These are phyloP conservation scores for Tetranychus piercei DNA, from an alignment of 2,888 invertebrate species.

Conservation along the genomic window DNA sequence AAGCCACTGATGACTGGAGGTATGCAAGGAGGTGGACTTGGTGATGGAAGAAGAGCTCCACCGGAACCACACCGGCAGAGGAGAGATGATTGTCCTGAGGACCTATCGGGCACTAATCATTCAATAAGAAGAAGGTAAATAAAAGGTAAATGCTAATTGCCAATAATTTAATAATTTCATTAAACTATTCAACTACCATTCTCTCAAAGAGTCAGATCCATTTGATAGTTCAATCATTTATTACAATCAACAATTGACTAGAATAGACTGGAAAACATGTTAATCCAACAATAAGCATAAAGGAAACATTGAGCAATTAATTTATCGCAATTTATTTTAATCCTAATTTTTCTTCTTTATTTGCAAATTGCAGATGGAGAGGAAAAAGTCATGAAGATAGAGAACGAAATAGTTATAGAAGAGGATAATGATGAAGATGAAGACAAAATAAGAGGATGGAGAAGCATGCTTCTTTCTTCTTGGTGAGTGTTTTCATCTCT, in stretches of 20 bases:
- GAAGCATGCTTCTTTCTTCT: background rate
- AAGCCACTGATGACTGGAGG: background rate
- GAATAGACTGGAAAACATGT: too few species aligned
- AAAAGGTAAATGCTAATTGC: background rate
- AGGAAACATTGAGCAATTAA: too few species aligned
- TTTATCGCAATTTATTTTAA: too few species aligned
- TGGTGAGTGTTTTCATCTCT: background rate
- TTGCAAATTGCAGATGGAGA: too few species aligned
- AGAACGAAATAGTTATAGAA: background rate
- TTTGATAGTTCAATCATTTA: too few species aligned
- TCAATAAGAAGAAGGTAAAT: background rate
- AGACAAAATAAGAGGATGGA: background rate
- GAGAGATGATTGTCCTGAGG: slow-evolving; percentile 11
- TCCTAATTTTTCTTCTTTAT: too few species aligned
- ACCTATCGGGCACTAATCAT: background rate
- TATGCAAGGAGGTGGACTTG: slow-evolving; percentile 6
- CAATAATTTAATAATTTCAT: background rate
- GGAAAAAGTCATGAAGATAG: background rate
- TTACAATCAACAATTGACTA: too few species aligned
- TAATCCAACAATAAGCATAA: too few species aligned
- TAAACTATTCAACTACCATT: too few species aligned
- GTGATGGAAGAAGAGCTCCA: slow-evolving; percentile 15
- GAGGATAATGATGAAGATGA: background rate
- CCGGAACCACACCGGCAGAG: slow-evolving; percentile 17
- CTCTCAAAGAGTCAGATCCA: too few species aligned